A percentile compares a stretch with the other conserved stretches of the same genome.
Conservation (phyloP, 2,888 invertebrate genomes). For the Chrysolina haemoptera region DNA sequence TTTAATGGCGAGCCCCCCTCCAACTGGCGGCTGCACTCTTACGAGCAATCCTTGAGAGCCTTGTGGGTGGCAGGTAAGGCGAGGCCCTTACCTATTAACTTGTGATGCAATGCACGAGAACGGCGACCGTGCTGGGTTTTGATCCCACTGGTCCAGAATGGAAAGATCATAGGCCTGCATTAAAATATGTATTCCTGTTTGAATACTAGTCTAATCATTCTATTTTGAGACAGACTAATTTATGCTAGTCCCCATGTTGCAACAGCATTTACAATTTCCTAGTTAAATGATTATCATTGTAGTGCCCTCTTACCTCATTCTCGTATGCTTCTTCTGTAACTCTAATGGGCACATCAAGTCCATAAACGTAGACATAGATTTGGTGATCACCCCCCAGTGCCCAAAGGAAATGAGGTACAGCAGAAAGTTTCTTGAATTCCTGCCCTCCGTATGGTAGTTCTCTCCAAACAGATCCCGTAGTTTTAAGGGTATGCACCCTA, state of each 20-base stretch:
- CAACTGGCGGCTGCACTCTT: no score
- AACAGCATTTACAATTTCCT: background rate
- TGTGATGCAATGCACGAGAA: no score
- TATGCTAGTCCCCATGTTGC: background rate
- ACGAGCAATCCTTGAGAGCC: no score
- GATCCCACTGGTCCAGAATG: no score
- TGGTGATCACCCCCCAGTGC: conserved; percentile 94
- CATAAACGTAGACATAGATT: conserved; percentile 92
- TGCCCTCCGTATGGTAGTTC: conserved; percentile 89
- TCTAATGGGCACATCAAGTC: conserved; percentile 90
- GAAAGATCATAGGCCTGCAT: no score
- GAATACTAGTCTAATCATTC: no score
- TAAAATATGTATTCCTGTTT: no score
- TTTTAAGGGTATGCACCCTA: conserved; percentile 87
- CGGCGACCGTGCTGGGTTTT: no score
- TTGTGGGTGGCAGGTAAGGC: no score
- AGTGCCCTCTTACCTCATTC: conserved; percentile 79
- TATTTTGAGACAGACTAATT: no score
- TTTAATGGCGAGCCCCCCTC: no score
- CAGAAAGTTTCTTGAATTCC: conserved; percentile 91
- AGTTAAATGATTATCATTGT: background rate
- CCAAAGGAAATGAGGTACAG: conserved; percentile 90
- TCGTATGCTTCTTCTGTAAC: conserved; percentile 93
- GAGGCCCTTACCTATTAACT: no score
- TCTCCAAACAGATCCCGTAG: conserved; percentile 86